A percentile compares a stretch with the other conserved stretches of the same genome.
Evolutionary conservation across 1,140 invertebrate genomes (phyloP).

Genomic region (Drosophila malerkotliana): DNA sequence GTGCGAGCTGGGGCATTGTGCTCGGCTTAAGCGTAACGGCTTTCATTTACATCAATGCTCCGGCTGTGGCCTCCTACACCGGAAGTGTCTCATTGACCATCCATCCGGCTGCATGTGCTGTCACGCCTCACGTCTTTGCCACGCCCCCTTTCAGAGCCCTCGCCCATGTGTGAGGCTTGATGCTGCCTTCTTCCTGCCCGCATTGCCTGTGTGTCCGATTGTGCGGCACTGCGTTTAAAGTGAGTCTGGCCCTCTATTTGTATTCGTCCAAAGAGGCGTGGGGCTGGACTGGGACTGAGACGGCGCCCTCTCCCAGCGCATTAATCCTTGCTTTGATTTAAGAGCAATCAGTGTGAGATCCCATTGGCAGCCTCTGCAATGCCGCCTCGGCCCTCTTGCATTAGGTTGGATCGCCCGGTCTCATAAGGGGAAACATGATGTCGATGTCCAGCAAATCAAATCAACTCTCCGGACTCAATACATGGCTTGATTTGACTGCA

Average conservation of each 20-base stretch:
- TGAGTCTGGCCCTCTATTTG: conserved; percentile 18
- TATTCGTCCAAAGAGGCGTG: conserved; percentile 11
- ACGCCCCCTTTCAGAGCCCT: conserved; percentile 87
- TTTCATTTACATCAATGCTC: conserved; percentile 89
- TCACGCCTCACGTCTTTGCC: conserved; percentile 89
- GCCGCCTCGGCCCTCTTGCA: neutral
- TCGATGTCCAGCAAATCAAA: conserved; percentile 31
- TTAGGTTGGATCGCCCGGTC: conserved; percentile 16
- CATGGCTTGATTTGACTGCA: conserved; percentile 25
- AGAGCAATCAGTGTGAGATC: conserved; percentile 65
- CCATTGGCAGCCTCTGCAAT: conserved; percentile 25
- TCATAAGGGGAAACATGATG: conserved; percentile 33
- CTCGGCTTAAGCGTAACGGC: conserved; percentile 89
- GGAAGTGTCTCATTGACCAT: conserved; percentile 88
- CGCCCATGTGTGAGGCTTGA: conserved; percentile 86
- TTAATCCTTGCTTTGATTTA: conserved; percentile 82
- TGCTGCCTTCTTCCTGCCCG: conserved; percentile 61
- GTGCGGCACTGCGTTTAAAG: conserved; percentile 2
- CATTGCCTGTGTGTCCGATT: conserved; percentile 19
- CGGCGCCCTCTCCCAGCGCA: conserved; percentile 36
- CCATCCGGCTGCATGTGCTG: conserved; percentile 88
- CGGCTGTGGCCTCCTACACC: conserved; percentile 87
- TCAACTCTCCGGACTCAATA: conserved; percentile 25
- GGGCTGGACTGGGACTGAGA: neutral
- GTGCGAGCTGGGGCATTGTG: conserved; percentile 87